A percentile compares a stretch with the other conserved stretches of the same genome.
Evolutionary conservation across 35 echinoderm and acorn worm species (phyloP).

Genomic region (Stichopus chloronotus): DNA sequence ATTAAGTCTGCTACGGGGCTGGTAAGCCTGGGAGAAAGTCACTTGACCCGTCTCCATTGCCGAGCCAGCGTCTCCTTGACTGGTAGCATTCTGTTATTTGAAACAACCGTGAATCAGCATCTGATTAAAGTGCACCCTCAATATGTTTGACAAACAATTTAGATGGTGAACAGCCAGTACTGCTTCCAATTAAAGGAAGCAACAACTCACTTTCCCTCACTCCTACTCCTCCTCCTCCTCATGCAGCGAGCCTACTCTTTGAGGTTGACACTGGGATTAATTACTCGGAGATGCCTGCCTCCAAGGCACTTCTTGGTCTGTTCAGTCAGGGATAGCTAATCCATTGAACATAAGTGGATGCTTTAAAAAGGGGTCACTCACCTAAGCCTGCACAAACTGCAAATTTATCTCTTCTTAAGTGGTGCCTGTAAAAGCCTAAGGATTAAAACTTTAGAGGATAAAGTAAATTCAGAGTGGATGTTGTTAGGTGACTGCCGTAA

Average conservation of each 20-base stretch:
- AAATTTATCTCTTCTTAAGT: background rate
- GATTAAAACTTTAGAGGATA: background rate
- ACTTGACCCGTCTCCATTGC: no score
- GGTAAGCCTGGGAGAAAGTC: background rate
- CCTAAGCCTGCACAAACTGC: background rate
- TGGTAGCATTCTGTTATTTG: background rate
- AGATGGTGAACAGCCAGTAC: background rate
- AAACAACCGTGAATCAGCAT: background rate
- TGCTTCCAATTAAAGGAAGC: constrained; percentile 8
- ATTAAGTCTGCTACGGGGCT: background rate
- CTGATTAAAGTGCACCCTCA: background rate
- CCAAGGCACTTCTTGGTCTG: background rate
- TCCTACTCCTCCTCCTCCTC: background rate
- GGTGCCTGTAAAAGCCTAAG: background rate
- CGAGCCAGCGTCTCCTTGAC: no score
- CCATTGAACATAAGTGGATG: background rate
- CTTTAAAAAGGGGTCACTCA: constrained; percentile 12
- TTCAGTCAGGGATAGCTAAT: constrained; percentile 20
- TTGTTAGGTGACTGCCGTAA: background rate
- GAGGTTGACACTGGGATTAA: background rate
- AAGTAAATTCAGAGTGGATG: background rate
- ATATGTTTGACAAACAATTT: background rate
- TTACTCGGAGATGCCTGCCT: background rate
- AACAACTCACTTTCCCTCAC: background rate
- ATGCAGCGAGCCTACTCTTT: background rate